Base-by-base conservation (phyloP, 2,888 invertebrate species). In the Rhagium mordax region DNA sequence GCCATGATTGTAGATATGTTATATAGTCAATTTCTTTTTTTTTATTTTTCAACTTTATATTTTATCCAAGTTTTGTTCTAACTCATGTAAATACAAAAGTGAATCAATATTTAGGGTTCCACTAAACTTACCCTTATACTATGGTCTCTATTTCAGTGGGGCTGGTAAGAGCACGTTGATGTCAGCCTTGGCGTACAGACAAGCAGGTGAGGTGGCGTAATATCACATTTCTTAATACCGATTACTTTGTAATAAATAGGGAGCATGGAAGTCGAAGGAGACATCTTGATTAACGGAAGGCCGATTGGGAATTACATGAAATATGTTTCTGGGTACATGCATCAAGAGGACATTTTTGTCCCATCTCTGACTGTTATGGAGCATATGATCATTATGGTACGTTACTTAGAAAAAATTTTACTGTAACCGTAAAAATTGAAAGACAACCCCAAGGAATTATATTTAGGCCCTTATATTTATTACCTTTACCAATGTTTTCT, bases 111-210 rank as follows among this genome's bases (percentile, higher is more conserved):
- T n/a, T n/a, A n/a, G n/a, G n/a, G n/a, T n/a, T n/a, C n/a, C n/a
- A n/a, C n/a, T n/a, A 24, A 24, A 24, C 24, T 24, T 6, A 27
- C 33, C 13, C 6, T 7, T 61, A 61, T 33, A 5, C 33, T 15
- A n/a, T 1, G 16, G 0, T 65, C 3, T 41, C 66, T 67, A 5
- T 90, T 89, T 66, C 87, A 95, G 95, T 87, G 97, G 97, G 13
- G 94, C 96, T 13, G 97, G 97, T 0, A 97, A 97, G 89, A 96
- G 95, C 74, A 96, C 97, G 0, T 88, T 97, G 61, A 94, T 97
- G 94, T 91, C 94, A 66, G 94, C 95, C 18, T 87, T 98, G 73
- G 96, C 96, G 13, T 92, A 93, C 85, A 90, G 96, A 84, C 92
- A 91, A 82, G 90, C 93, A 85, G 91, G 95, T 95, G 89, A 90